Base-by-base conservation (phyloP, 1,140 invertebrate species). In the Leguminivora glycinivorella region DNA sequence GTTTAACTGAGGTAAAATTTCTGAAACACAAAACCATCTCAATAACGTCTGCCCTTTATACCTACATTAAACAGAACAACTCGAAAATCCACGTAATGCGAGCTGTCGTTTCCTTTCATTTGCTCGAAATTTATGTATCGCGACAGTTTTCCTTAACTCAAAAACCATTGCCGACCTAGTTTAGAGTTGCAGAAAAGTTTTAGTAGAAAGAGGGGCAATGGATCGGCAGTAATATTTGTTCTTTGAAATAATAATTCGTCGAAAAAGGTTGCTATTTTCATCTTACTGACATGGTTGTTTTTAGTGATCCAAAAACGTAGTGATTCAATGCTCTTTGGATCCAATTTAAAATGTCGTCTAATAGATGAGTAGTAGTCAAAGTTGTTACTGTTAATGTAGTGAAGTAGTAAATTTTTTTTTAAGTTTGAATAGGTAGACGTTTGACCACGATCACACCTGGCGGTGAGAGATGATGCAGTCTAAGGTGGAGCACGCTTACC, bases 11-110 rank as follows among this genome's bases (percentile, higher is more conserved):
- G 17, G 14, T 43, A 19, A 52, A 58, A 34, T 24, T 19, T 31
- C 58, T 29, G 58, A 17, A 63, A 63, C 58, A 31, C 9, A 14
- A 63, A 63, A 63, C 58, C 58, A 14, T 9, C 7, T 25, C 58
- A 29, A 17, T 31, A 31, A 6, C 26, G 26, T 34, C 26, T 63
- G 14, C 1, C n/a, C 58, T 26, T 38, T 38, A 38, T 38, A 26
- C 14, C 56, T 63, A 63, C 31, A 29, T 29, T 63, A 63, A 63
- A 60, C 24, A 60, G 14, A 60, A 63, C 58, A 19, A 63, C 25
- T 29, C 24, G n/a, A 29, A 29, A 29, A 63, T 29, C 24, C 25
- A 25, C 31, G 58, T 63, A 31, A 63, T 63, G 26, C 26, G 58
- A 63, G 58, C 26, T 63, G 26, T 17, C 58, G 58, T 9, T 63